Percentiles rank a stretch among this genome's conserved stretches.
phyloP scores from a whole-genome alignment of 92 coral and sea anemone species.

The Pocillopora meandrina region DNA sequence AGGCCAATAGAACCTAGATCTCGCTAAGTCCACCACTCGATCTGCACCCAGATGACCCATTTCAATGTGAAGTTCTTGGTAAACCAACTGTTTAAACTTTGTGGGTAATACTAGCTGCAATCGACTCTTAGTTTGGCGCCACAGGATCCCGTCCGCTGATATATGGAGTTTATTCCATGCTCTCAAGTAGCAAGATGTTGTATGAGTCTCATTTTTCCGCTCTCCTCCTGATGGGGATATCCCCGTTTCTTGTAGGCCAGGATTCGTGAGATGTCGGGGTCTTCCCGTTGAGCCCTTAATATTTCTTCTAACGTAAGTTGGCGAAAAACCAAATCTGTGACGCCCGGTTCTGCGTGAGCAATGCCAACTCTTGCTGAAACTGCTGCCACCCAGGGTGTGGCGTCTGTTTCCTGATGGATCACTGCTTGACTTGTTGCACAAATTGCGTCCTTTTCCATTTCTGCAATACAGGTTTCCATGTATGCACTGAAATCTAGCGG shows the following conservation, averaged over 20 bases:
- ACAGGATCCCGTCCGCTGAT: constrained; percentile 20
- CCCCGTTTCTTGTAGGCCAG: constrained; percentile 12
- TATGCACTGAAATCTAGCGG: no score
- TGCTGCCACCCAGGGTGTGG: no score
- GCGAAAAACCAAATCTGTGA: constrained; percentile 4
- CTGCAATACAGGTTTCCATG: no score
- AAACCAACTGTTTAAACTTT: no score
- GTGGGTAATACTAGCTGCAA: no score
- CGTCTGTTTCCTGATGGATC: no score
- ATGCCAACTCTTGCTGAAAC: no score
- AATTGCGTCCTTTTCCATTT: no score
- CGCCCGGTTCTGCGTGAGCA: constrained; percentile 17
- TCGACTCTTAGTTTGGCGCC: constrained; percentile 32
- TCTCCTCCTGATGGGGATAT: constrained; percentile 17
- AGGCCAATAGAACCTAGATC: constrained; percentile 25
- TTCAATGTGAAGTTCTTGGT: no score
- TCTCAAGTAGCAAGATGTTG: constrained; percentile 1
- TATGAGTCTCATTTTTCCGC: constrained; percentile 10
- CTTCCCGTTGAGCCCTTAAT: neutral
- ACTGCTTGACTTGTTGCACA: no score
- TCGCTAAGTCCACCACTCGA: constrained; percentile 32
- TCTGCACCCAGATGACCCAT: constrained; percentile 44
- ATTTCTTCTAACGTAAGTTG: neutral
- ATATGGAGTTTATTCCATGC: constrained; percentile 28
- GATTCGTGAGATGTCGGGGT: constrained; percentile 20